Evolutionary conservation across 2,797 vertebrate species (phyloP).

Genomic region (Dryobates pubescens): DNA sequence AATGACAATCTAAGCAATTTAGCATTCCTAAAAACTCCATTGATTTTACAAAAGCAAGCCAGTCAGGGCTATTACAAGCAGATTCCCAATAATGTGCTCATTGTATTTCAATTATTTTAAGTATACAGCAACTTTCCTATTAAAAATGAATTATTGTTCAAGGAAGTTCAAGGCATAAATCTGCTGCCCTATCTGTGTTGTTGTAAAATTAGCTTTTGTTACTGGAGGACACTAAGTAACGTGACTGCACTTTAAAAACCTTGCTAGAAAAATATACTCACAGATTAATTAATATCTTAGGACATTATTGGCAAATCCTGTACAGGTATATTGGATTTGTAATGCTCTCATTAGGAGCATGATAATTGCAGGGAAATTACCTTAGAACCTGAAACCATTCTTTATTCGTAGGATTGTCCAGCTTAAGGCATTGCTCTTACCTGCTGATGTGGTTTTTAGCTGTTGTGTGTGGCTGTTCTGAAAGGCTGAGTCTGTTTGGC

Average conservation of each 20-base stretch:
- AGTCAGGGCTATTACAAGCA: neutral
- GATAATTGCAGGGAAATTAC: neutral
- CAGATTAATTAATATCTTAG: neutral
- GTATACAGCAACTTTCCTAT: neutral
- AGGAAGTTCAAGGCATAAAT: neutral
- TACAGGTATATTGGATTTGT: neutral
- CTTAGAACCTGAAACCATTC: neutral
- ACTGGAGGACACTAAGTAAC: neutral
- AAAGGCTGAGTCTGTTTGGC: neutral
- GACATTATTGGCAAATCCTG: neutral
- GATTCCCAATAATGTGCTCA: neutral
- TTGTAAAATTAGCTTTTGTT: neutral
- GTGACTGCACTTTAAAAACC: neutral
- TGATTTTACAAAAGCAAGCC: slow-evolving; percentile 36
- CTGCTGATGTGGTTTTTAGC: neutral
- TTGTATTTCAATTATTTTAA: slow-evolving; percentile 39
- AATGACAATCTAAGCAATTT: slow-evolving; percentile 27
- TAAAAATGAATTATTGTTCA: slow-evolving; percentile 29
- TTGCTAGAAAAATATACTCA: neutral
- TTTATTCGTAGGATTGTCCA: neutral
- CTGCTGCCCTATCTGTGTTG: neutral
- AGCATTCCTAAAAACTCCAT: slow-evolving; percentile 9
- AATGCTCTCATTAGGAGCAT: neutral
- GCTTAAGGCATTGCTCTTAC: neutral
- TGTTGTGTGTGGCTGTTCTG: neutral